Conservation (phyloP, 2,888 invertebrate species). For the Agrotis exclamationis region DNA sequence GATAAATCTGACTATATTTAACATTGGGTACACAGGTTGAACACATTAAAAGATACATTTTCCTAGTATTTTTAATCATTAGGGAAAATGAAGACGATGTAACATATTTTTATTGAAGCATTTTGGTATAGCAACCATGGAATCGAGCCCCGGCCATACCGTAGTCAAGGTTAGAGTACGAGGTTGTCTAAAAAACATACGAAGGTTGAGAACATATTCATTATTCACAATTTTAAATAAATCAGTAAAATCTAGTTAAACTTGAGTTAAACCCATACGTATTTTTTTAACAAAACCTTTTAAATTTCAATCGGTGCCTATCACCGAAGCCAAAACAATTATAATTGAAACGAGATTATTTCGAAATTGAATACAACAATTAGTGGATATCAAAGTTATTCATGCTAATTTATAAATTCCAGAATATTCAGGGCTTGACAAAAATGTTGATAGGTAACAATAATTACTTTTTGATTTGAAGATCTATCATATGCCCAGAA, state of each 20-base stretch:
- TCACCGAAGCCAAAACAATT: conserved; percentile 6
- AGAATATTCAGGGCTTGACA: too few species aligned
- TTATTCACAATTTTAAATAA: conserved; percentile 14
- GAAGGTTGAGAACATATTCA: conserved; percentile 19
- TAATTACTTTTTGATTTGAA: too few species aligned
- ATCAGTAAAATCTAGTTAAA: conserved; percentile 2
- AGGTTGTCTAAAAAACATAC: conserved; percentile 30
- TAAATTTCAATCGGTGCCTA: conserved; percentile 9
- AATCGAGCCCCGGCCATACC: neutral
- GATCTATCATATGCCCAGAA: too few species aligned
- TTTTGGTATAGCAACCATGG: conserved; percentile 12
- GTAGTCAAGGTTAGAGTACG: conserved; percentile 21
- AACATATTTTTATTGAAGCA: neutral
- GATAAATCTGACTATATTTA: conserved; percentile 30
- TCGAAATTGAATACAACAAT: neutral
- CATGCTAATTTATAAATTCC: neutral
- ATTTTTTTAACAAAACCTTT: neutral
- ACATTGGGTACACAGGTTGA: conserved; percentile 16
- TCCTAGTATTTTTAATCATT: conserved; percentile 3
- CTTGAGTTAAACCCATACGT: neutral
- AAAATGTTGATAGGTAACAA: too few species aligned
- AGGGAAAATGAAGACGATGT: conserved; percentile 6
- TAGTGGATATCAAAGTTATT: neutral
- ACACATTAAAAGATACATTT: conserved; percentile 21
- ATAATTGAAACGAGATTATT: conserved; percentile 5